phyloP scores from a whole-genome alignment of 2,888 invertebrate genomes.

The Heliconius cydno region DNA sequence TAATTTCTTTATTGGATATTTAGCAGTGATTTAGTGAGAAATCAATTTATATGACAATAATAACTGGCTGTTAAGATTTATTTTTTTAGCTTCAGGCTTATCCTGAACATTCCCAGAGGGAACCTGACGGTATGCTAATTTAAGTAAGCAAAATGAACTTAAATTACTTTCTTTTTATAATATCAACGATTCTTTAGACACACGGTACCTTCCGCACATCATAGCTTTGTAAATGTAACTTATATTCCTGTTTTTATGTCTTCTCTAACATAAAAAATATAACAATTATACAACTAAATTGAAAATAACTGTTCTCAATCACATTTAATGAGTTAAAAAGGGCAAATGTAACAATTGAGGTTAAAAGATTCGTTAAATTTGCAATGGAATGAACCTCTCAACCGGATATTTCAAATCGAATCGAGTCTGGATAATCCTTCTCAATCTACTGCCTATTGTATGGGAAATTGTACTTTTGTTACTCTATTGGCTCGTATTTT shows the following conservation, averaged over 20 bases:
- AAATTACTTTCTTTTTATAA: too few species aligned
- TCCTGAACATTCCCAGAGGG: too few species aligned
- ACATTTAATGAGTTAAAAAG: not conserved
- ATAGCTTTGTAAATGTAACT: too few species aligned
- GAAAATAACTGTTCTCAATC: not conserved
- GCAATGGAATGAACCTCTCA: conserved; percentile 40
- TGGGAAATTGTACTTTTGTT: conserved; percentile 20
- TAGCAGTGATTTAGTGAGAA: not conserved
- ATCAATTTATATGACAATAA: too few species aligned
- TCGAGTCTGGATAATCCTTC: conserved; percentile 40
- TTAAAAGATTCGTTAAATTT: conserved; percentile 41
- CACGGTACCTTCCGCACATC: too few species aligned
- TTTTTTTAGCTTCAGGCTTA: too few species aligned
- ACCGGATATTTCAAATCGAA: conserved; percentile 44
- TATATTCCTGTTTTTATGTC: too few species aligned
- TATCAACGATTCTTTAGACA: too few species aligned
- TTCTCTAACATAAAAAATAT: not conserved
- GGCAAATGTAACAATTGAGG: conserved; percentile 26
- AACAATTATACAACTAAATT: not conserved
- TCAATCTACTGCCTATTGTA: conserved; percentile 33
- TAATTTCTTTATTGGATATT: not conserved
- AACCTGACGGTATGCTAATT: too few species aligned
- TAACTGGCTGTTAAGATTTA: too few species aligned
- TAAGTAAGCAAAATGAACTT: too few species aligned
- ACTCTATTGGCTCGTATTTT: not conserved